Base-by-base conservation (phyloP, 2,888 invertebrate species). In the Pyrochroa serraticornis region DNA sequence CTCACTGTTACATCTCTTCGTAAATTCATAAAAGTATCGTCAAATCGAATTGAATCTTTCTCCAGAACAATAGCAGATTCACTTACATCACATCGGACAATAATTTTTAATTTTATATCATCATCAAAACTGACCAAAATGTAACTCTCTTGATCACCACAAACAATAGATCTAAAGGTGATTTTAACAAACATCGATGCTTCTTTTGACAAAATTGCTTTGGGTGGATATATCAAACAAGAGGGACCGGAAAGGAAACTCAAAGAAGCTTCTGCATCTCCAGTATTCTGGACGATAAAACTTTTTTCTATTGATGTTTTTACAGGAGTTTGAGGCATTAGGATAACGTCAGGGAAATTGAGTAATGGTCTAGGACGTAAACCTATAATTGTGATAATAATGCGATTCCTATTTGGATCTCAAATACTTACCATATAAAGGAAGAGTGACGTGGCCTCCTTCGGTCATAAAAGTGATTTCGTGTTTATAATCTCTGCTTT, bases 1-100 rank as follows among this genome's bases (percentile, higher is more conserved):
- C 81, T 82, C 13, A 86, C 72, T 0, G 75, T 77, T 61, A 80
- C 79, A 51, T 83, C 81, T 8, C 82, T 80, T 43, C 82, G 80
- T 75, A 87, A 78, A 3, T 83, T 84, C 50, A 86, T 81, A 65
- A 80, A 87, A 0, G 87, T 86, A 41, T 85, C 83, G 2, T 80
- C 76, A 66, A 88, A 84, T 60, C 80, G 69, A 1, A 87, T 73
- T 0, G 77, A 76, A 36, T 80, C 72, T 52, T 81, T 82, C 51
- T 85, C 83, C 8, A 88, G 67, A 49, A 78, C 75, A 42, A 88
- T 75, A 30, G 75, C 78, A 1, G 82, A 83, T 39, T 79, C 78
- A 33, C 81, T 74, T 0, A 84, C 81, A 3, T 77, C 74, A 8
- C 83, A 83, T 38, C 69, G 70, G 2, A 85, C 52, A 9, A 74